Evolutionary conservation across 2,888 invertebrate species (phyloP).

Genomic region (Harmothoe impar): DNA sequence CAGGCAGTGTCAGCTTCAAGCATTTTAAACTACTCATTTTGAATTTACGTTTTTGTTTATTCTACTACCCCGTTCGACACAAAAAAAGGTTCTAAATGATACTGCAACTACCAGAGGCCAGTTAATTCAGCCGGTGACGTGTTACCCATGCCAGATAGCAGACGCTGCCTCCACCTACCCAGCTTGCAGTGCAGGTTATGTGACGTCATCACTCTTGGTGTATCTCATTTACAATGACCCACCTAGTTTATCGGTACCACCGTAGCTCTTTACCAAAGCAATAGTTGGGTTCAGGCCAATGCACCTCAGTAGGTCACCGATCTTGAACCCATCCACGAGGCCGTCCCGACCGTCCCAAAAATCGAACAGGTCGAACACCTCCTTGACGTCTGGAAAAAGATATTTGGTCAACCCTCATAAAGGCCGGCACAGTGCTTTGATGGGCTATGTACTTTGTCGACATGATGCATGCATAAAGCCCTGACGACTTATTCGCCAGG

Average conservation of each 20-base stretch:
- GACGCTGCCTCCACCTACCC: conserved; percentile 46
- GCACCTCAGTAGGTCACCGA: conserved; percentile 75
- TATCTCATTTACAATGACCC: conserved; percentile 6
- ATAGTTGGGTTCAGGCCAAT: conserved; percentile 75
- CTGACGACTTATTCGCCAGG: no score
- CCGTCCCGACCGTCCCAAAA: conserved; percentile 78
- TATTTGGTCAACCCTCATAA: no score
- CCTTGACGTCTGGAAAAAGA: conserved; percentile 73
- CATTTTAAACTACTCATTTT: not conserved
- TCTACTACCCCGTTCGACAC: no score
- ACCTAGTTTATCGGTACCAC: conserved; percentile 74
- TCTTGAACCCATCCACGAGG: conserved; percentile 75
- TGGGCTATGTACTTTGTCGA: no score
- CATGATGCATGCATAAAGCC: no score
- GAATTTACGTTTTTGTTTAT: no score
- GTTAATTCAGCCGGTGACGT: not conserved
- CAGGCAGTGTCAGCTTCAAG: not conserved
- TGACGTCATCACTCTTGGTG: not conserved
- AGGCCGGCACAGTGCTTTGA: no score
- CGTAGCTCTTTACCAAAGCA: conserved; percentile 70
- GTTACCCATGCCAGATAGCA: not conserved
- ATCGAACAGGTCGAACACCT: conserved; percentile 77
- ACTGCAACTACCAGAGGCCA: no score
- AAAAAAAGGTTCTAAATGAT: no score
- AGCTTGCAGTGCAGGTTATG: conserved; percentile 5